Percentiles rank a stretch among this genome's conserved stretches.
Evolutionary conservation across 2,113 vertebrate species (phyloP).

Genomic region (Ploceus nigricollis): DNA sequence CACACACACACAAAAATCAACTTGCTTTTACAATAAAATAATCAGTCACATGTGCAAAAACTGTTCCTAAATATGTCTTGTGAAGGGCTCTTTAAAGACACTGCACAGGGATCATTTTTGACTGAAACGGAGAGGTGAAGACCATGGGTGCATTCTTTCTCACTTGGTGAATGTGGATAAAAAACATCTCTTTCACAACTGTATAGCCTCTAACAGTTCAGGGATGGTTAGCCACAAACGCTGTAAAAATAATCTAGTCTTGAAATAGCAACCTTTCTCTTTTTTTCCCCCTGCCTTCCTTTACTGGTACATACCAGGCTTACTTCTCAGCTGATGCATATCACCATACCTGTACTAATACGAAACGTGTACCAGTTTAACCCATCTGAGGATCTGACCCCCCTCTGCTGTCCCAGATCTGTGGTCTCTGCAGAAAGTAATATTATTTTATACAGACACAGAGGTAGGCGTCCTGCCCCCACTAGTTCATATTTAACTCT

Average conservation of each 20-base stretch:
- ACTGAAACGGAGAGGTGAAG: not conserved
- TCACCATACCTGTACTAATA: not conserved
- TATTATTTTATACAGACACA: not conserved
- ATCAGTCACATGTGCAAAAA: not conserved
- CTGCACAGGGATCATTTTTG: not conserved
- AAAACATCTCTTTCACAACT: conserved; percentile 11
- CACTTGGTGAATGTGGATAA: not conserved
- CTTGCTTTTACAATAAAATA: not conserved
- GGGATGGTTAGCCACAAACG: not conserved
- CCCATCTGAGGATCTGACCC: not conserved
- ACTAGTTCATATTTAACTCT: conserved; percentile 21
- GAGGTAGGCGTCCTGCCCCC: not conserved
- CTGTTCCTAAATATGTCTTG: not conserved
- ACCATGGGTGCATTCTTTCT: not conserved
- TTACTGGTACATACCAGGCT: not conserved
- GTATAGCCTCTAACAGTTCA: not conserved
- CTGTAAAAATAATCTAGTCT: not conserved
- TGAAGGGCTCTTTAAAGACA: not conserved
- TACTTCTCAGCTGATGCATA: not conserved
- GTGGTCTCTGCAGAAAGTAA: not conserved
- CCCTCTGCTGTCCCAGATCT: not conserved
- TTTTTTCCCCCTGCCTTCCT: not conserved
- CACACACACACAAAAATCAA: not conserved
- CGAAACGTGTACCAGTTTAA: not conserved
- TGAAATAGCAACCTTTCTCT: not conserved